Evolutionary conservation across 1,140 invertebrate species (phyloP), one percentile per base, ranked within the genome.

Genomic region (Cherax destructor): DNA sequence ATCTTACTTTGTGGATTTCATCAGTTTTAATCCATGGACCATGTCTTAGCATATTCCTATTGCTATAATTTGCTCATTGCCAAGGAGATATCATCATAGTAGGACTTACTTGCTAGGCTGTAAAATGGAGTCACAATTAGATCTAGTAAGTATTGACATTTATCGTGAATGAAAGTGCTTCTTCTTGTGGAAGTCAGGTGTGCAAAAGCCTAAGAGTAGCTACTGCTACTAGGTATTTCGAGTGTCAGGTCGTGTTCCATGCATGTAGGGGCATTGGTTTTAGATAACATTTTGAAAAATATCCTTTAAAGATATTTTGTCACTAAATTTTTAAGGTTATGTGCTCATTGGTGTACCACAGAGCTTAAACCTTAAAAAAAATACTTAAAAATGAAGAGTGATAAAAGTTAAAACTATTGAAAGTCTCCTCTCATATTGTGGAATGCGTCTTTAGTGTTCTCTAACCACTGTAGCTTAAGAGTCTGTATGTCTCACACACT

Each of bases 401-500:
- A 59, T 74, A 69, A 65, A 50, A 81, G n/a, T 61, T 52, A 11
- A 79, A 59, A 52, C 50, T 74, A 24, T 18, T 81, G 72, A 41
- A 74, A 74, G 59, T 56, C 47, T 81, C 78, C 59, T 83, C 24
- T 69, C 59, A 69, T 83, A 83, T 56, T 83, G 81, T 83, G 87
- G 78, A 72, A 81, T 88, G 87, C 78, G 87, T 88, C 87, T 81
- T 88, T 88, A 88, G 87, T 88, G 87, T 88, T 88, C 87, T 88
- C 79, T 88, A 88, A 88, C 87, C 87, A 88, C 87, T 88, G 79
- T 88, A 88, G 87, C 87, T 88, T 88, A 88, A 88, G 87, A 81
- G 78, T 88, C 78, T 88, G 80, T 81, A 88, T 88, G 87, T 88
- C 79, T 88, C 87, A 88, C 87, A 88, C 87, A 88, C 78, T 88